Evolutionary conservation across 1,140 invertebrate genomes (phyloP).

Genomic region (Panulirus ornatus): DNA sequence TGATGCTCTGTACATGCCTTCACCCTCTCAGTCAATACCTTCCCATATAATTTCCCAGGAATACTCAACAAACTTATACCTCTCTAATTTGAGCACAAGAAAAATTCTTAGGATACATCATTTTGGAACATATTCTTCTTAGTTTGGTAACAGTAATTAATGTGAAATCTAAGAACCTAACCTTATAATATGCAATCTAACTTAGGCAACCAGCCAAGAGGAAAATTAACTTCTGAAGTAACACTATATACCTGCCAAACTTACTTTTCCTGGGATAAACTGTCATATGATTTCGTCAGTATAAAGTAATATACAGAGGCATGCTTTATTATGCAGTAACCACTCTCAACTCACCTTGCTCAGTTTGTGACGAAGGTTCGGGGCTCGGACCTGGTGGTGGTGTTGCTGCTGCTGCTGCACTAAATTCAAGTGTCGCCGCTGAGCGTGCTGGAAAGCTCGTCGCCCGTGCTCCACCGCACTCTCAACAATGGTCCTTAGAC

Average conservation of each 20-base stretch:
- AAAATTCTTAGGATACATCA: too few species aligned
- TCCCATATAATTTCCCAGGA: too few species aligned
- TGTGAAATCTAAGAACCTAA: background rate
- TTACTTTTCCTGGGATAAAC: too few species aligned
- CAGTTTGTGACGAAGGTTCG: slow-evolving; percentile 51
- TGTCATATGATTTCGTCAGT: background rate
- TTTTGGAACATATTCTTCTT: too few species aligned
- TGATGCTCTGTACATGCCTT: too few species aligned
- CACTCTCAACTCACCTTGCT: slow-evolving; percentile 42
- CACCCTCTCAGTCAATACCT: too few species aligned
- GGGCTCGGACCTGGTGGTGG: background rate
- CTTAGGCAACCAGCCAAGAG: background rate
- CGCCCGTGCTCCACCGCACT: slow-evolving; percentile 58
- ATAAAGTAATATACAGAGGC: too few species aligned
- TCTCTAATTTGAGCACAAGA: too few species aligned
- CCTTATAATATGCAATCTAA: background rate
- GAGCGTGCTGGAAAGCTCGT: slow-evolving; percentile 43
- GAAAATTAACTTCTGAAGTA: too few species aligned
- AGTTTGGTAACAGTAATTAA: background rate
- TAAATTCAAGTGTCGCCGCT: background rate
- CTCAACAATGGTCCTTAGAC: slow-evolving; percentile 56
- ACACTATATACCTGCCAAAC: too few species aligned
- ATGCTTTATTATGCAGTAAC: background rate
- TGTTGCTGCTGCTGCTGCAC: background rate
- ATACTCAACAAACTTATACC: too few species aligned